A percentile compares a stretch with the other conserved stretches of the same genome.
Conservation (phyloP, 2,113 vertebrate species). For the Tyto alba region DNA sequence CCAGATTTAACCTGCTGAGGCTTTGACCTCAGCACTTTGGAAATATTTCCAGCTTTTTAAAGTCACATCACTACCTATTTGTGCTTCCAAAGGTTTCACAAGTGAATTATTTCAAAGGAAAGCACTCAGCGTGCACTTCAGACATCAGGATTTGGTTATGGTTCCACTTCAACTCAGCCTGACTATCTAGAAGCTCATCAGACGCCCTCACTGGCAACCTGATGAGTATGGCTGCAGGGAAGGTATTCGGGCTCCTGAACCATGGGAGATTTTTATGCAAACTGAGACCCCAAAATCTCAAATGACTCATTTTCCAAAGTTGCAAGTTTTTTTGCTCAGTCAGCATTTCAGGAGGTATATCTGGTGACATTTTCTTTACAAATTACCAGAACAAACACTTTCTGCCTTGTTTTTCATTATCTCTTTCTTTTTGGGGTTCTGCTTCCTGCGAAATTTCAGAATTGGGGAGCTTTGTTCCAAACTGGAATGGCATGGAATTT, state of each 20-base stretch:
- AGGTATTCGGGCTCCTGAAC: background rate
- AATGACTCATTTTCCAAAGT: background rate
- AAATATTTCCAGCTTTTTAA: background rate
- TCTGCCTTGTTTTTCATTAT: background rate
- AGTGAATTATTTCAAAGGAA: background rate
- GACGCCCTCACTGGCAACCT: background rate
- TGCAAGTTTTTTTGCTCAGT: background rate
- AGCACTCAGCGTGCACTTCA: rapidly evolving
- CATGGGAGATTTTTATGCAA: background rate
- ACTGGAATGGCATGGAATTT: constrained; percentile 1
- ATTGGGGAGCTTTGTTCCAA: background rate
- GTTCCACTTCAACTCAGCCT: background rate
- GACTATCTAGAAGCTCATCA: background rate
- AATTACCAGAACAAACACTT: background rate
- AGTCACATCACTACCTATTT: background rate
- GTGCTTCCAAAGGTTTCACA: background rate
- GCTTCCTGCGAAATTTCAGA: background rate
- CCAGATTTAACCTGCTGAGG: background rate
- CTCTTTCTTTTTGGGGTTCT: background rate
- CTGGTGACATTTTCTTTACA: background rate
- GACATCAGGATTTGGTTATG: background rate
- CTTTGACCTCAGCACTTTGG: background rate
- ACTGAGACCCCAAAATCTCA: background rate
- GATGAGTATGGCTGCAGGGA: background rate
- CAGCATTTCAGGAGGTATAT: background rate